Percentiles rank a stretch among this genome's conserved stretches.
These are phyloP conservation scores for Vulpes ferrilata DNA, from an alignment of 2,113 vertebrate species.

Conservation along the genomic window DNA sequence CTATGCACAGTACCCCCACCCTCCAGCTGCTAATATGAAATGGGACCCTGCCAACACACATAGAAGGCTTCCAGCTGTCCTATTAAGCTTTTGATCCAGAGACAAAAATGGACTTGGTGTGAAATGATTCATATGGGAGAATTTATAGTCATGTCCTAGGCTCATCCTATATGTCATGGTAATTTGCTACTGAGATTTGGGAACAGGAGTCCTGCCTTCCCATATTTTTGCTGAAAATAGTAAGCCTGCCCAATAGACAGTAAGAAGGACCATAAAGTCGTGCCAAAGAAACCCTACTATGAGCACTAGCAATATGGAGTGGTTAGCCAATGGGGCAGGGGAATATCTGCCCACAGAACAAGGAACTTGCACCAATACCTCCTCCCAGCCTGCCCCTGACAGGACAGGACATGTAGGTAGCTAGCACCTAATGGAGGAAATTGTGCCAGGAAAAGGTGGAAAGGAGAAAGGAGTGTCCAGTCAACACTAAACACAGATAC, in stretches of 20 bases:
- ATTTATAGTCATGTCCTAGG: not conserved
- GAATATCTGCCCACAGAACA: not conserved
- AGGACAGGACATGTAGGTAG: accelerated
- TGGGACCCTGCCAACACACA: not conserved
- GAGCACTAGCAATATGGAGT: not conserved
- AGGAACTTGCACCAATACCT: not conserved
- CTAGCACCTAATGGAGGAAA: not conserved
- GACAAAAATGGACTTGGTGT: slow-evolving; percentile 46
- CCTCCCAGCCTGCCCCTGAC: not conserved
- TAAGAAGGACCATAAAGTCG: not conserved
- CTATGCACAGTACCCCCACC: not conserved
- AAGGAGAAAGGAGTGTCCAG: not conserved
- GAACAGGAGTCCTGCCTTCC: not conserved
- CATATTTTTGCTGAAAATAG: slow-evolving; percentile 10
- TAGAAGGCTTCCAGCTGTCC: not conserved
- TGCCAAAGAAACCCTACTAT: not conserved
- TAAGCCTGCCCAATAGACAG: not conserved
- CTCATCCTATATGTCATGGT: not conserved
- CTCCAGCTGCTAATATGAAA: not conserved
- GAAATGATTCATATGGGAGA: slow-evolving; percentile 24
- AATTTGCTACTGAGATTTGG: slow-evolving; percentile 23
- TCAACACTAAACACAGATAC: not conserved
- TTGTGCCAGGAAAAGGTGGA: not conserved
- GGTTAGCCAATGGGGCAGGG: not conserved
- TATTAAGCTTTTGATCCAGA: slow-evolving; percentile 51